Percentiles rank a stretch among this genome's conserved stretches.
phyloP scores from a whole-genome alignment of 2,888 invertebrate genomes.

The Apeira syringaria region DNA sequence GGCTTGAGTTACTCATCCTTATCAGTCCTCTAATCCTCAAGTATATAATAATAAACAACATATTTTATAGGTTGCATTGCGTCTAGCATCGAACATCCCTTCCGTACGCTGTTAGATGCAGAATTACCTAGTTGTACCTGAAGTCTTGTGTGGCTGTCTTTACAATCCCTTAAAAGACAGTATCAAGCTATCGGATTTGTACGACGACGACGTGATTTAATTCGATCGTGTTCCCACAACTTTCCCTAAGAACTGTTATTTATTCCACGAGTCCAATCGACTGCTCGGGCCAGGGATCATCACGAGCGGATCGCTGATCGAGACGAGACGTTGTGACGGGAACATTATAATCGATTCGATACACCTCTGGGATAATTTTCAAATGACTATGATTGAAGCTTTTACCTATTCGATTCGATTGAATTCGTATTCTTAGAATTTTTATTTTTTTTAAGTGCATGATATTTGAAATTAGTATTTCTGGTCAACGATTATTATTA shows the following conservation, averaged over 20 bases:
- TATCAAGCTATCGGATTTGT: slow-evolving; percentile 15
- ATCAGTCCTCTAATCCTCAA: too few relatives aligned
- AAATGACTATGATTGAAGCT: slow-evolving; percentile 32
- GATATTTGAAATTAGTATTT: too few relatives aligned
- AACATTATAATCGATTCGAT: slow-evolving; percentile 59
- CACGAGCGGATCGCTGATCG: slow-evolving; percentile 47
- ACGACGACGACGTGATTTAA: slow-evolving; percentile 34
- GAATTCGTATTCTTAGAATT: too few relatives aligned
- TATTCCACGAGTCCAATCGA: slow-evolving; percentile 9
- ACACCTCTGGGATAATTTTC: slow-evolving; percentile 34
- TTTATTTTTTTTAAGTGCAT: too few relatives aligned
- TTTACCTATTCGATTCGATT: slow-evolving; percentile 5
- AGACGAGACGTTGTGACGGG: slow-evolving; percentile 46
- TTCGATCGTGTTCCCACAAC: slow-evolving; percentile 50
- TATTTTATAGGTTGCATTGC: too few relatives aligned
- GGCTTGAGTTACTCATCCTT: too few relatives aligned
- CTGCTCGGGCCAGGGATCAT: slow-evolving; percentile 41
- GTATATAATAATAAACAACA: too few relatives aligned
- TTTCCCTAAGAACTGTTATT: slow-evolving; percentile 40
- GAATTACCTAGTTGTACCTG: too few relatives aligned
- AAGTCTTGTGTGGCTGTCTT: background rate
- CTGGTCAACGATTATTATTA: too few relatives aligned
- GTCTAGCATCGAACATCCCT: too few relatives aligned
- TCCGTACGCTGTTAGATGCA: too few relatives aligned
- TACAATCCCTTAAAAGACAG: slow-evolving; percentile 1